Conservation (phyloP, 2,797 vertebrate genomes). For the Melanogrammus aeglefinus region DNA sequence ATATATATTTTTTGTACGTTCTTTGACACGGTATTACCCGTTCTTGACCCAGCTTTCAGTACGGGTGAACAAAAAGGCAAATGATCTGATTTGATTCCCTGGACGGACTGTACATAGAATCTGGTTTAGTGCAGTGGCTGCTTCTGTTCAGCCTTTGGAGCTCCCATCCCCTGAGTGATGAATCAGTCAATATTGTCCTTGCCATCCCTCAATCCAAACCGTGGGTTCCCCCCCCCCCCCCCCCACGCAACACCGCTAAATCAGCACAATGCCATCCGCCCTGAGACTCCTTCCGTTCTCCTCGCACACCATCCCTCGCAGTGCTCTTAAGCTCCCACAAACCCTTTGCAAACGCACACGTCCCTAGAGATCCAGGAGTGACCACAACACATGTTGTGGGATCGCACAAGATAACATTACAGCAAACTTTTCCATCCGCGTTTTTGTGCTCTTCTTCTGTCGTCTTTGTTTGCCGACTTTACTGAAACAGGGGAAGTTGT, state of each 20-base stretch:
- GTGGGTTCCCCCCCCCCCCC: background rate
- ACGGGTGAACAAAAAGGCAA: conserved; percentile 32
- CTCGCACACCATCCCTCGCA: background rate
- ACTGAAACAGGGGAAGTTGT: background rate
- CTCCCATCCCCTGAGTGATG: conserved; percentile 62
- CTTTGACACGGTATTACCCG: conserved; percentile 29
- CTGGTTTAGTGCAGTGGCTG: conserved; percentile 44
- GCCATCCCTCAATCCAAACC: conserved; percentile 12
- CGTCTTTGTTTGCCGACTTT: background rate
- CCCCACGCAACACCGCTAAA: conserved; percentile 30
- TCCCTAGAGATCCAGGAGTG: conserved; percentile 35
- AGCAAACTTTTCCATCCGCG: conserved; percentile 16
- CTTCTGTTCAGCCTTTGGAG: conserved; percentile 43
- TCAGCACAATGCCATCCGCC: conserved; percentile 43
- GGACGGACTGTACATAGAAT: conserved; percentile 34
- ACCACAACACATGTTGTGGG: conserved; percentile 49
- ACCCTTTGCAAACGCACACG: background rate
- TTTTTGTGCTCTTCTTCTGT: conserved; percentile 4
- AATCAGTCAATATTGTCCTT: conserved; percentile 29
- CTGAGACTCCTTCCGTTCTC: conserved; percentile 25
- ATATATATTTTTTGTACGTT: too few relatives aligned
- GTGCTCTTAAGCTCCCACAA: background rate
- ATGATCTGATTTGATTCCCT: conserved; percentile 46
- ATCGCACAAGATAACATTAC: conserved; percentile 26
- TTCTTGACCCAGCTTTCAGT: conserved; percentile 32